Percentiles rank a stretch among this genome's conserved stretches.
These are phyloP conservation scores for Ibidorhyncha struthersii DNA, from an alignment of 2,113 vertebrate species.

Conservation along the genomic window DNA sequence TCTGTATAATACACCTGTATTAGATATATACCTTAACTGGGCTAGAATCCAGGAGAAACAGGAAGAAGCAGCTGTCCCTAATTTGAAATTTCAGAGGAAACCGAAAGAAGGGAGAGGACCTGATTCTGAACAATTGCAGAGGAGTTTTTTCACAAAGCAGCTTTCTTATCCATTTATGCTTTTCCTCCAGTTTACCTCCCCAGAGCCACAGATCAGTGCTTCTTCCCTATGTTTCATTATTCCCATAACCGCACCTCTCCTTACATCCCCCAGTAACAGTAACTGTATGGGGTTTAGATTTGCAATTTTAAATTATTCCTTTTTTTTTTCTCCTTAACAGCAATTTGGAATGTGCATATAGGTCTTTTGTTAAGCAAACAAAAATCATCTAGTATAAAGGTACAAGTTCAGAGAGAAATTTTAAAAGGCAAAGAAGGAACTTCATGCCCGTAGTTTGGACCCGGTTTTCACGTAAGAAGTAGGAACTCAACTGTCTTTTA, in stretches of 20 bases:
- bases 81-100: neutral
- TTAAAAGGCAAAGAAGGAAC: neutral
- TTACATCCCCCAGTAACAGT: neutral
- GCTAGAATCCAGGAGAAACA: neutral
- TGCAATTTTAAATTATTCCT: neutral
- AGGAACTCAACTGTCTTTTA: neutral
- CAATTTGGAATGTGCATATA: neutral
- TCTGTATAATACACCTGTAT: neutral
- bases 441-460: neutral
- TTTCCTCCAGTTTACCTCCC: neutral
- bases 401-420: neutral
- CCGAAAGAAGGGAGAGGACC: neutral
- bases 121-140: neutral
- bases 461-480: neutral
- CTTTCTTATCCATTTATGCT: neutral
- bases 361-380: neutral
- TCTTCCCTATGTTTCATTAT: neutral
- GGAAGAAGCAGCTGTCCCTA: neutral
- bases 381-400: neutral
- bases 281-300: neutral
- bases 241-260: neutral
- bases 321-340: neutral
- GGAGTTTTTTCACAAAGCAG: neutral
- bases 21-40: neutral
- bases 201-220: neutral